Base-by-base conservation (phyloP, 1,140 invertebrate species). In the Calosoma granatense region DNA sequence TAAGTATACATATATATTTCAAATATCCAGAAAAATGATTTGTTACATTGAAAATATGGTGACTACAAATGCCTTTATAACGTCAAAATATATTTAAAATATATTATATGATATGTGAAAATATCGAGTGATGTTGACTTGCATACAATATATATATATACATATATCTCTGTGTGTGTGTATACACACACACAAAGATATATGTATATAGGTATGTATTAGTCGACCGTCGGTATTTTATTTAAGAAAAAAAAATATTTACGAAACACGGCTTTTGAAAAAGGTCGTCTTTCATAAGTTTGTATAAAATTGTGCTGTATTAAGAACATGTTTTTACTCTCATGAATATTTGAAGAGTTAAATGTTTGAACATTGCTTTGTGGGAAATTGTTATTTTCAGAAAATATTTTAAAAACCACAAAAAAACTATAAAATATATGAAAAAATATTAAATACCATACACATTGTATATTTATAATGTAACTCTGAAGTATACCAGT, bases 401-500 rank as follows among this genome's bases (percentile, higher is more conserved):
- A 71, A 70, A 72, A 71, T 70, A 70, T 72, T 70, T 72, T 72
- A 69, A 71, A 65, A 71, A 69, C 60, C 66, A 65, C 64, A 70
- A 70, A 71, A 64, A 59, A 63, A 72, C 65, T 66, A 65, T 54
- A 65, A 67, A 71, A 68, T 67, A 54, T 30, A 54, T 54, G 14
- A 20, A 54, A 54, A 54, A 54, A 30, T 19, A 54, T 22, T 23
- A 65, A 70, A 70, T 67, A 68, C 67, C 61, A 71, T 72, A 72
- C 68, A 72, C 69, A 72, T 72, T 72, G 70, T 72, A 72, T 72
- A 72, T 72, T 72, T 72, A 72, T 72, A 72, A 72, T 72, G 70
- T 72, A 72, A 69, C 70, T 70, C 69, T 69, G 69, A 70, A 70
- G 69, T 72, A 71, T 72, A 72, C 69, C 70, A 71, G 70, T 72